Conservation (phyloP, 2,113 vertebrate species). For the Hipposideros armiger region DNA sequence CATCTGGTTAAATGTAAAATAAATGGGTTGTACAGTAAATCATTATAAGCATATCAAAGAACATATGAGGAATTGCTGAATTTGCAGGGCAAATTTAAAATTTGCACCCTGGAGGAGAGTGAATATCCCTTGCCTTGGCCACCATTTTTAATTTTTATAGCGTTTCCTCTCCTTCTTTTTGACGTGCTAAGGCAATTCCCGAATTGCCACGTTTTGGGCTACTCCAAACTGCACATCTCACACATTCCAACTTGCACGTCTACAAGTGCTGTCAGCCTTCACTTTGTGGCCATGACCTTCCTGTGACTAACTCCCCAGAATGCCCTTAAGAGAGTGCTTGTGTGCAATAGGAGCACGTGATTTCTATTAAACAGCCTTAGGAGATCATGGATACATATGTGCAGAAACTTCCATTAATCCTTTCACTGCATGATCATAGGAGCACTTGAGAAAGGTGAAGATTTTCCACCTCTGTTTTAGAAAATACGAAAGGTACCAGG, state of each 20-base stretch:
- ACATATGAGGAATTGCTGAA: slow-evolving; percentile 43
- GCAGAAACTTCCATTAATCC: slow-evolving; percentile 27
- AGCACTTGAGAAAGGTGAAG: neutral
- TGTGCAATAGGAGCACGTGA: neutral
- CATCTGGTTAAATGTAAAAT: slow-evolving; percentile 55
- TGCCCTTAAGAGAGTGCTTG: neutral
- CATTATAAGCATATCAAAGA: slow-evolving; percentile 67
- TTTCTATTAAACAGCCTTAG: slow-evolving; percentile 52
- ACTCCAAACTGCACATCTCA: neutral
- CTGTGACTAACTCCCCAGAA: slow-evolving; percentile 24
- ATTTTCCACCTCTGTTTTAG: neutral
- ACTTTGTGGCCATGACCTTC: neutral
- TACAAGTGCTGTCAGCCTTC: neutral
- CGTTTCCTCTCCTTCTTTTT: slow-evolving; percentile 56
- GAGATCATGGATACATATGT: neutral
- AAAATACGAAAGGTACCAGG: neutral
- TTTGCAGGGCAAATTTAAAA: slow-evolving; percentile 58
- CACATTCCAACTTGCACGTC: neutral
- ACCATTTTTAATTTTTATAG: slow-evolving; percentile 70
- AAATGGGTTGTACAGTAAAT: slow-evolving; percentile 32
- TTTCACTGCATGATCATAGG: neutral
- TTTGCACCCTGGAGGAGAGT: slow-evolving; percentile 4
- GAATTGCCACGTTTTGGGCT: slow-evolving; percentile 30
- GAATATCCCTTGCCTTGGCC: slow-evolving; percentile 23
- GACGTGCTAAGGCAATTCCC: slow-evolving; percentile 48